phyloP scores from a whole-genome alignment of 2,113 vertebrate genomes.

The Chinchilla lanigera region DNA sequence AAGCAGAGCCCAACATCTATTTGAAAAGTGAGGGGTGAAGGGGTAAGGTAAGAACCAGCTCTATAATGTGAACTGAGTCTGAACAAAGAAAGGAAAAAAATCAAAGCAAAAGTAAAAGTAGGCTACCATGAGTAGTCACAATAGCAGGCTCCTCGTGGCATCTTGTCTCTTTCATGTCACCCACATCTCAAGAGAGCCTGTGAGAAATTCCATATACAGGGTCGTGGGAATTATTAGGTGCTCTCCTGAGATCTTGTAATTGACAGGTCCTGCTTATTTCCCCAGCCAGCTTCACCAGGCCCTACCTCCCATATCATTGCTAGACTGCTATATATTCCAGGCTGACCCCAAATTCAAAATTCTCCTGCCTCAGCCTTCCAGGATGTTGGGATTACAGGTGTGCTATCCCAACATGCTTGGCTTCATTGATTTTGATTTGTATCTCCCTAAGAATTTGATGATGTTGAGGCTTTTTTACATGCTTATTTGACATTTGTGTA shows the following conservation, averaged over 20 bases:
- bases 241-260: not conserved
- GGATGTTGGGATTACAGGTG: too few species aligned
- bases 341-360: too few species aligned
- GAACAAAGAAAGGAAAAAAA: too few species aligned
- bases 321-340: too few species aligned
- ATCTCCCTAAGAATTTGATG: too few species aligned
- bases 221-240: not conserved
- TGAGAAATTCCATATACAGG: not conserved
- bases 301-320: not conserved
- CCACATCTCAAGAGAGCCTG: not conserved
- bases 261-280: not conserved
- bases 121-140: not conserved
- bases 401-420: too few species aligned
- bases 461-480: too few species aligned
- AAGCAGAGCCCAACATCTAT: not conserved
- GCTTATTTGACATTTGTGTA: too few species aligned
- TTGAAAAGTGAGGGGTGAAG: not conserved
- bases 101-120: not conserved
- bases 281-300: not conserved
- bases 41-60: not conserved
- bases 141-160: not conserved
- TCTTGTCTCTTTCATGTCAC: not conserved
- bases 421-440: too few species aligned
- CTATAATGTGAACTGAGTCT: not conserved
- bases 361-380: too few species aligned